Evolutionary conservation across 2,888 invertebrate species (phyloP).

Genomic region (Drosophila gaucha): DNA sequence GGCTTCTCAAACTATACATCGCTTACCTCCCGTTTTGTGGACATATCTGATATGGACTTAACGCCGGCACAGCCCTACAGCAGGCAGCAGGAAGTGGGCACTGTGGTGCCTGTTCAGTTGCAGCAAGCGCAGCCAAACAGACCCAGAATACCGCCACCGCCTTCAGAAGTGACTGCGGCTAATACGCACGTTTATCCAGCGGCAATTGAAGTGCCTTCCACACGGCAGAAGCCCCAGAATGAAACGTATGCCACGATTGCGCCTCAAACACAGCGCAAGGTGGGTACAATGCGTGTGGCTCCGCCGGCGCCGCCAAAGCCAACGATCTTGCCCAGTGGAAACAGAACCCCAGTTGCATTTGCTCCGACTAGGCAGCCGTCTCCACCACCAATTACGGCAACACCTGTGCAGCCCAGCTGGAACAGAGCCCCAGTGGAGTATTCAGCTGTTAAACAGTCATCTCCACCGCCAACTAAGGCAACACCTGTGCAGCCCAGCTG

Average conservation of each 20-base stretch:
- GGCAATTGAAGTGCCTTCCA: conserved; percentile 47
- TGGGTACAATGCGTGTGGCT: conserved; percentile 53
- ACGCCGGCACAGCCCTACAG: neutral
- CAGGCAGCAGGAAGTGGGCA: conserved; percentile 37
- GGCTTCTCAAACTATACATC: conserved; percentile 58
- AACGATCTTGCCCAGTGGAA: conserved; percentile 35
- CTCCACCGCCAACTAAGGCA: conserved; percentile 2
- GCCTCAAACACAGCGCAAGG: conserved; percentile 57
- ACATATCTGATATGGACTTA: conserved; percentile 61
- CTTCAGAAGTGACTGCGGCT: conserved; percentile 61
- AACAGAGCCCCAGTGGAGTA: conserved; percentile 19
- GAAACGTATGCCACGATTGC: conserved; percentile 62
- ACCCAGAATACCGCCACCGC: conserved; percentile 57
- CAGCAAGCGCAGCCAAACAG: conserved; percentile 32
- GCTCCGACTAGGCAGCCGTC: conserved; percentile 23
- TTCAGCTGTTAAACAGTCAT: conserved; percentile 22
- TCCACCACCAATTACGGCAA: conserved; percentile 2
- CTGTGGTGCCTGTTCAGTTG: conserved; percentile 57
- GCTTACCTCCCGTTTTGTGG: conserved; percentile 63
- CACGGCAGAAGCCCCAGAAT: conserved; percentile 11
- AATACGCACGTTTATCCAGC: conserved; percentile 50
- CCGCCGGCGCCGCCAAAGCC: conserved; percentile 61
- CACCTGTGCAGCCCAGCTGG: conserved; percentile 17
- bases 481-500: conserved; percentile 6
- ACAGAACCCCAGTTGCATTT: conserved; percentile 17